phyloP scores from a whole-genome alignment of 2,113 vertebrate genomes.

The Trochalopteron elliotii region DNA sequence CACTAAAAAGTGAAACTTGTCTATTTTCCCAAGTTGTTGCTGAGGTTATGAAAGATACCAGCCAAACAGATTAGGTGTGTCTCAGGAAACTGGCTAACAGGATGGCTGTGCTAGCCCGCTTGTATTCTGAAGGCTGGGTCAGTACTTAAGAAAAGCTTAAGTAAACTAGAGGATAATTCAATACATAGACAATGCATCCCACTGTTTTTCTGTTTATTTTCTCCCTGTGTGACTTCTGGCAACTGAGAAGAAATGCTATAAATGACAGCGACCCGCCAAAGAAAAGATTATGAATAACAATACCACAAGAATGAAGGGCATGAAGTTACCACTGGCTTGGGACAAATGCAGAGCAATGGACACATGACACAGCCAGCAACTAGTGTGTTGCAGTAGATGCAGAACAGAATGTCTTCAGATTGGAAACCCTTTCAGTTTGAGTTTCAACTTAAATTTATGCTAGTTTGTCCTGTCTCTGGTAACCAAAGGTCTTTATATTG shows the following conservation, averaged over 20 bases:
- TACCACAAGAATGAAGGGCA: slow-evolving; percentile 42
- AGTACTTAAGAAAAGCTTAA: slow-evolving; percentile 15
- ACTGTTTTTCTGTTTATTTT: slow-evolving; percentile 62
- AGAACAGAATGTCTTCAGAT: neutral
- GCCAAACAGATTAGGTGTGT: neutral
- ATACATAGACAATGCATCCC: slow-evolving; percentile 39
- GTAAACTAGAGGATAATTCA: slow-evolving; percentile 51
- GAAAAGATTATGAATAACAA: slow-evolving; percentile 61
- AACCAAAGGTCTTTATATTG: neutral
- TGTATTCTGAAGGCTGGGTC: slow-evolving; percentile 22
- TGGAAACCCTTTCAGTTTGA: neutral
- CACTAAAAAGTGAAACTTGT: neutral
- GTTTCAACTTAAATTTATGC: neutral
- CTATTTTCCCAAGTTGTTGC: neutral
- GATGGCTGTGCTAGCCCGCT: neutral
- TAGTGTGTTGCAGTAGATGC: neutral
- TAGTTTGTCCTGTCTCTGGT: neutral
- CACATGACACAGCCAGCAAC: neutral
- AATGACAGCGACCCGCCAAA: slow-evolving; percentile 33
- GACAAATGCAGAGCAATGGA: neutral
- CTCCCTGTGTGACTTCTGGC: slow-evolving; percentile 51
- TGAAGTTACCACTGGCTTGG: slow-evolving; percentile 35
- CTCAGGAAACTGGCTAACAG: neutral
- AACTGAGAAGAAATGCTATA: slow-evolving; percentile 9
- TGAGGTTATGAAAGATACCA: neutral